Evolutionary conservation across 2,888 invertebrate genomes (phyloP).

Genomic region (Plebejus melissa): DNA sequence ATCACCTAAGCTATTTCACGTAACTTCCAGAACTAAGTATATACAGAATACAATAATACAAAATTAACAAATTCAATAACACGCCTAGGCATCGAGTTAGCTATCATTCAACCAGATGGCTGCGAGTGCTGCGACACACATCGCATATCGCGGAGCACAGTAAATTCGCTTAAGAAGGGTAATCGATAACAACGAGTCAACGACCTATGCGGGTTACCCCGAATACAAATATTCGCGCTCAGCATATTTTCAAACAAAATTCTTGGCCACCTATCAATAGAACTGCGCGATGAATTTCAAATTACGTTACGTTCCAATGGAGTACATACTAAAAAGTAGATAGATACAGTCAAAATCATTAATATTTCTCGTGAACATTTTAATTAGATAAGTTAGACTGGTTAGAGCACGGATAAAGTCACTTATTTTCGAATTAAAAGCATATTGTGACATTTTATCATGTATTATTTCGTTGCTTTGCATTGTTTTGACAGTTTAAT

Average conservation of each 20-base stretch:
- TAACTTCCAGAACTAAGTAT: no score
- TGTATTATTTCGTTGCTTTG: not conserved
- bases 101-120: not conserved
- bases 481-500: not conserved
- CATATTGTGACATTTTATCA: not conserved
- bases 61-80: not conserved
- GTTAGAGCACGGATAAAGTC: not conserved
- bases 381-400: not conserved
- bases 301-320: constrained; percentile 34
- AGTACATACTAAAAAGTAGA: not conserved
- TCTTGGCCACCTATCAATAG: constrained; percentile 58
- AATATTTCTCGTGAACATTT: not conserved
- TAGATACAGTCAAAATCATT: not conserved
- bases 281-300: constrained; percentile 47
- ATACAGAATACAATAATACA: not conserved
- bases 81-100: not conserved
- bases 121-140: not conserved
- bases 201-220: constrained; percentile 36
- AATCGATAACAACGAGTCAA: constrained; percentile 34
- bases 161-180: constrained; percentile 29
- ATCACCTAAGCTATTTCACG: no score
- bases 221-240: constrained; percentile 34
- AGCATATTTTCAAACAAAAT: constrained; percentile 42
- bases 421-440: not conserved
- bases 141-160: constrained; percentile 23